phyloP scores from a whole-genome alignment of 30 jellyfish, hydroid and myxozoan species.

The Haliclystus octoradiatus region DNA sequence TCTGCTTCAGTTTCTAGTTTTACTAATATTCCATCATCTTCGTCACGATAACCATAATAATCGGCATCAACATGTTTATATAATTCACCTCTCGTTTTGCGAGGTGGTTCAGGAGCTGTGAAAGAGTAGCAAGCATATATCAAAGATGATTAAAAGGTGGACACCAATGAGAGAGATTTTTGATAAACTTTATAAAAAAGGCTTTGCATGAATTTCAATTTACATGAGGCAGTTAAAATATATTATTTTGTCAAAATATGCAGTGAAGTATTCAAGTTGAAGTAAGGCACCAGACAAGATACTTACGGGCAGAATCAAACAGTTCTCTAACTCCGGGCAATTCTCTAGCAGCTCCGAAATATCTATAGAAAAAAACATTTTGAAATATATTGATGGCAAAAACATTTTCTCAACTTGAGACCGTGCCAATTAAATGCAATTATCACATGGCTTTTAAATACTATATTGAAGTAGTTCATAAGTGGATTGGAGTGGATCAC shows the following conservation, averaged over 20 bases:
- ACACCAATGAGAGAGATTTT: no score
- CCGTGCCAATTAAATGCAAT: no score
- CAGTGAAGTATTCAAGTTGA: no score
- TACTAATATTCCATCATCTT: slow-evolving; percentile 82
- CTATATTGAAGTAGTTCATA: no score
- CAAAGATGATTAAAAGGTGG: no score
- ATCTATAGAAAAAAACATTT: background rate
- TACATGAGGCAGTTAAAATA: no score
- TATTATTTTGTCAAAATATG: no score
- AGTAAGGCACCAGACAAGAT: no score
- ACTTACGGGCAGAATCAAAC: slow-evolving; percentile 32
- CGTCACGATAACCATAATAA: slow-evolving; percentile 95
- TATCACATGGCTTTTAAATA: no score
- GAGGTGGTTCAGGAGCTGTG: slow-evolving; percentile 68
- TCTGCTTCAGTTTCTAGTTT: slow-evolving; percentile 68
- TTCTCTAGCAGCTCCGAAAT: slow-evolving; percentile 97
- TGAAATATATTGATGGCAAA: background rate
- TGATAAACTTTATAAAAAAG: no score
- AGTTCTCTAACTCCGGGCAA: slow-evolving; percentile 98
- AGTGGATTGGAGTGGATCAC: no score
- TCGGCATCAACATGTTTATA: slow-evolving; percentile 83
- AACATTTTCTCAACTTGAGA: background rate
- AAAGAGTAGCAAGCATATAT: background rate
- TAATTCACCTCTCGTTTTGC: slow-evolving; percentile 83
- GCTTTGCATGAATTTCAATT: background rate